Percentiles rank a stretch among this genome's conserved stretches.
Evolutionary conservation across 1,140 invertebrate species (phyloP).

Genomic region (Magallana angulata): DNA sequence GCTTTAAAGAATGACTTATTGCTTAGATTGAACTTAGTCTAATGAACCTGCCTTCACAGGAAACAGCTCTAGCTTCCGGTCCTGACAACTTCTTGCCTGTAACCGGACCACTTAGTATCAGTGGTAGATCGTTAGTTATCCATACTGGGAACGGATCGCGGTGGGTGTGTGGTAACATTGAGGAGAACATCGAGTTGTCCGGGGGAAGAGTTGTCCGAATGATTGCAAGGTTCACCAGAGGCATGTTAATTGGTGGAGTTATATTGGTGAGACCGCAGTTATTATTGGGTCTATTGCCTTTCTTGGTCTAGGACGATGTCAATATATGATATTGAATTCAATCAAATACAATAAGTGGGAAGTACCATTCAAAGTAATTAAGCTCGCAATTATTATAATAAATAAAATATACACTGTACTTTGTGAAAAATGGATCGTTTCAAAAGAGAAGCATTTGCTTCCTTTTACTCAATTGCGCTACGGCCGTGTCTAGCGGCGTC

Average conservation of each 20-base stretch:
- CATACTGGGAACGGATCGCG: slow-evolving; percentile 78
- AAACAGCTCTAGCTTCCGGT: background rate
- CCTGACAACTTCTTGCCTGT: slow-evolving; percentile 90
- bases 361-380: too few relatives aligned
- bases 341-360: too few relatives aligned
- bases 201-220: slow-evolving; percentile 44
- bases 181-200: slow-evolving; percentile 49
- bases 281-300: too few relatives aligned
- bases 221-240: slow-evolving; percentile 73
- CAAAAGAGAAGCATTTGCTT: too few relatives aligned
- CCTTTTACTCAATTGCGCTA: too few relatives aligned
- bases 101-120: slow-evolving; percentile 88
- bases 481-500: too few relatives aligned
- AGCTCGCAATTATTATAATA: too few relatives aligned
- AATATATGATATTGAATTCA: too few relatives aligned
- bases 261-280: slow-evolving; percentile 84
- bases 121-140: slow-evolving; percentile 90
- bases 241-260: slow-evolving; percentile 93
- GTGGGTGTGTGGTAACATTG: slow-evolving; percentile 82
- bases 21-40: background rate
- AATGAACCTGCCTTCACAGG: background rate
- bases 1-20: background rate
- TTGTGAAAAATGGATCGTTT: background rate
- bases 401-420: too few relatives aligned
- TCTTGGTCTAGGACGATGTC: too few relatives aligned